Base-by-base conservation (phyloP, 2,888 invertebrate genomes). In the Chrysolina americana region DNA sequence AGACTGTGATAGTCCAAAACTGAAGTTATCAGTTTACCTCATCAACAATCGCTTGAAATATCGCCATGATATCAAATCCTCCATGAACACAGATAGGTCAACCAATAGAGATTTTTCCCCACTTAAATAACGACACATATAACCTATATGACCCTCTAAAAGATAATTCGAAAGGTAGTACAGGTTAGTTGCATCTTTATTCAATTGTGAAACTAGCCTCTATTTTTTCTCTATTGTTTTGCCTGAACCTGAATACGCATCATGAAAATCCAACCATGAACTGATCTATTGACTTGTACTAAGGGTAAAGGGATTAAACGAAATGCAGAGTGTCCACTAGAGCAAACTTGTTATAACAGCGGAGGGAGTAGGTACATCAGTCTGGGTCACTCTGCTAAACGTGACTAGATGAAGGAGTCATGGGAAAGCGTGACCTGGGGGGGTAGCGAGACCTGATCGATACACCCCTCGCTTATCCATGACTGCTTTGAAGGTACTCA, bases 361-460 rank as follows among this genome's bases (percentile, higher is more conserved):
- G 85, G 85, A 86, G 85, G 85, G 86, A 85, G 81, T 86, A 85
- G 84, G 85, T 86, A 85, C 83, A 86, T 87, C 86, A 87, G 87
- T 87, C 86, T 82, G 84, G 85, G 85, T 81, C 85, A 86, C 86
- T 86, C 86, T 85, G 86, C 85, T 81, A 81, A 81, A 84, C 82
- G 83, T 85, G 86, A 86, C 86, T 86, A 86, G 86, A 83, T 83
- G 83, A 86, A 85, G 85, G 79, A 85, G 85, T 82, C 82, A 81
- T 80, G 82, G 66, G 80, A 80, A 83, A 85, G 84, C 82, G 82
- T 83, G 86, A 86, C 86, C 85, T 86, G 36, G 84, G 81, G 81
- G 74, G 80, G 79, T 80, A 75, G 72, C 76, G 75, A 82, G 86
- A 86, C 85, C 85, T 83, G 81, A 81, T 73, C 81, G 77, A 76